Base-by-base conservation (phyloP, 2,888 invertebrate species). In the Eristalis pertinax region DNA sequence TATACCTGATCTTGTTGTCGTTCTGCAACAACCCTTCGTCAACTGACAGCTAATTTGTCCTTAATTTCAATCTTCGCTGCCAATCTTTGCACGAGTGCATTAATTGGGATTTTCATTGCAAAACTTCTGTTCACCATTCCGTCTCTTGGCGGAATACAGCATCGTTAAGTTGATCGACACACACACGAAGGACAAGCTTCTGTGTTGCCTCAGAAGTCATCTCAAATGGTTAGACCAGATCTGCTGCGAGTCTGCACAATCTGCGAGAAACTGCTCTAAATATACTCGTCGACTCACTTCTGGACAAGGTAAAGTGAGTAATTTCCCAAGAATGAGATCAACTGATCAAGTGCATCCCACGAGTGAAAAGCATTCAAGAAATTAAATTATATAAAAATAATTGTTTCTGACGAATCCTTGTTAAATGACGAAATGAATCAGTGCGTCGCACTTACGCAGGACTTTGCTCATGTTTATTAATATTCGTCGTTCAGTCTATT, bases 401-500 rank as follows among this genome's bases (percentile, higher is more conserved):
- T 26, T 62, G 60, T 5, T 29, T 22, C n/a, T 63, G 19, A 15
- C 60, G 60, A 60, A 60, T 63, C 35, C 41, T 1, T 63, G 43
- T 32, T 29, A 32, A 26, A 22, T 7, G 4, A 19, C 50, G 65
- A 69, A 81, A 70, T 72, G 77, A 83, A 72, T 70, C 82, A 83
- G 76, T 70, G 62, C 65, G 58, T 58, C 41, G 68, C 69, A 74
- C 62, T 82, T 65, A 78, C 78, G 43, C 32, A 32, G 58, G 63
- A 43, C 64, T 74, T 41, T 43, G 75, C 64, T 84, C 84, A 84
- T 84, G 50, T 75, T 84, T 84, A 84, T 68, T 78, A 79, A 79
- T 79, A 79, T 79, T 75, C 70, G 26, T 69, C 35, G 72, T 50
- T 69, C 35, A 75, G 62, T 60, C 73, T 32, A 32, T 32, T 8